Conservation (phyloP, 2,113 vertebrate species). For the Willisornis vidua region DNA sequence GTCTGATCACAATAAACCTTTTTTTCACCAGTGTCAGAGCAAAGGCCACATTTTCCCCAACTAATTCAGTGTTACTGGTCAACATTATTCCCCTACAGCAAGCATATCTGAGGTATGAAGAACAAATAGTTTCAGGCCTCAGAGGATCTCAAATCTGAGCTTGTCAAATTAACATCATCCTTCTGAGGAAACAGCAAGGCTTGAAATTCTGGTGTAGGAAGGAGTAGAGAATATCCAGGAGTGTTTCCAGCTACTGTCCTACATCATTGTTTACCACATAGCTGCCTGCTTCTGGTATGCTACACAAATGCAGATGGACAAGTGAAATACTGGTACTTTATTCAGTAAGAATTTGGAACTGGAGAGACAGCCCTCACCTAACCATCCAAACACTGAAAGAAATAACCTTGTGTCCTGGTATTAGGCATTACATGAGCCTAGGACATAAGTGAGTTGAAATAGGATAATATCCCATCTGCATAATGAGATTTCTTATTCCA, state of each 20-base stretch:
- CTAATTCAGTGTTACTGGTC: background rate
- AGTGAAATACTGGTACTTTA: background rate
- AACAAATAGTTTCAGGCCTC: background rate
- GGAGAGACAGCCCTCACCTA: background rate
- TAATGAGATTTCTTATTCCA: constrained; percentile 20
- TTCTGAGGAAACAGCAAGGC: background rate
- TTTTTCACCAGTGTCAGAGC: background rate
- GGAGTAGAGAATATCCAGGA: background rate
- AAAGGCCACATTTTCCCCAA: background rate
- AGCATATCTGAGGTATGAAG: background rate
- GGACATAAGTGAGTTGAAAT: background rate
- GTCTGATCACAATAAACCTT: background rate
- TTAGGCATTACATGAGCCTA: background rate
- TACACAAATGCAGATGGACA: background rate
- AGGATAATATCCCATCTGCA: background rate
- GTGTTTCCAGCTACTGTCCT: background rate
- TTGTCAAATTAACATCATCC: background rate
- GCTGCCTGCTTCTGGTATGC: background rate
- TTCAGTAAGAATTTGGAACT: background rate
- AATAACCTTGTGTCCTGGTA: background rate
- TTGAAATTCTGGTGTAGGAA: background rate
- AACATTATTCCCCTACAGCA: background rate
- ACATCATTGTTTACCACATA: background rate
- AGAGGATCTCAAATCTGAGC: background rate
- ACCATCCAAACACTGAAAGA: background rate